phyloP scores from a whole-genome alignment of 2,113 vertebrate species.

The Bambusicola thoracicus region DNA sequence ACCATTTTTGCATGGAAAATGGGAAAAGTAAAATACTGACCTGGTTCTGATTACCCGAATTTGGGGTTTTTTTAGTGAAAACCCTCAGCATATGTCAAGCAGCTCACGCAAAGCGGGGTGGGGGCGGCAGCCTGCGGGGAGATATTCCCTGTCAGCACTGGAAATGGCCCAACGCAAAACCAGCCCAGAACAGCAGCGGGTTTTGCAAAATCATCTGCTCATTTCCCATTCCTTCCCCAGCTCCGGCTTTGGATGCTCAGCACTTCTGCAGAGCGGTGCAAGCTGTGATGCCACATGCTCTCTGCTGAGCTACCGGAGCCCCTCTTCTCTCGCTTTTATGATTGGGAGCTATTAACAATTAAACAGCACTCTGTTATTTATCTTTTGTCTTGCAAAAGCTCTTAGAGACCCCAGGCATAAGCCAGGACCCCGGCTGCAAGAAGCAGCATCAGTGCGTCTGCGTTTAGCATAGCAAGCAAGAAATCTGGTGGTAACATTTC shows the following conservation, averaged over 20 bases:
- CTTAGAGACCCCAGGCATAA: background rate
- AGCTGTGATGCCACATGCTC: conserved; percentile 29
- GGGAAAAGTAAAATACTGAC: background rate
- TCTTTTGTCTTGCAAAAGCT: background rate
- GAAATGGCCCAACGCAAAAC: background rate
- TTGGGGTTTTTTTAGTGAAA: background rate
- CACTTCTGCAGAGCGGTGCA: background rate
- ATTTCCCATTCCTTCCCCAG: background rate
- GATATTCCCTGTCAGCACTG: conserved; percentile 19
- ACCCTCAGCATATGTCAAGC: background rate
- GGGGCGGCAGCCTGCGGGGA: background rate
- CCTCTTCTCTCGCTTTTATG: background rate
- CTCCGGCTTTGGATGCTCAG: conserved; percentile 2
- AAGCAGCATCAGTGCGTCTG: background rate
- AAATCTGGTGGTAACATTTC: background rate
- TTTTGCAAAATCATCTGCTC: background rate
- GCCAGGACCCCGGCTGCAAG: background rate
- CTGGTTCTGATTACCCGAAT: background rate
- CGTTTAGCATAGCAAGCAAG: background rate
- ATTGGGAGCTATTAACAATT: background rate
- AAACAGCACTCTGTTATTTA: background rate
- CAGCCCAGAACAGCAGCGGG: background rate
- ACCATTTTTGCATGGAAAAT: background rate
- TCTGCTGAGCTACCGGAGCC: background rate
- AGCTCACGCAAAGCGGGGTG: background rate